phyloP scores from a whole-genome alignment of 1,140 invertebrate species.

The Ganaspis sp. region DNA sequence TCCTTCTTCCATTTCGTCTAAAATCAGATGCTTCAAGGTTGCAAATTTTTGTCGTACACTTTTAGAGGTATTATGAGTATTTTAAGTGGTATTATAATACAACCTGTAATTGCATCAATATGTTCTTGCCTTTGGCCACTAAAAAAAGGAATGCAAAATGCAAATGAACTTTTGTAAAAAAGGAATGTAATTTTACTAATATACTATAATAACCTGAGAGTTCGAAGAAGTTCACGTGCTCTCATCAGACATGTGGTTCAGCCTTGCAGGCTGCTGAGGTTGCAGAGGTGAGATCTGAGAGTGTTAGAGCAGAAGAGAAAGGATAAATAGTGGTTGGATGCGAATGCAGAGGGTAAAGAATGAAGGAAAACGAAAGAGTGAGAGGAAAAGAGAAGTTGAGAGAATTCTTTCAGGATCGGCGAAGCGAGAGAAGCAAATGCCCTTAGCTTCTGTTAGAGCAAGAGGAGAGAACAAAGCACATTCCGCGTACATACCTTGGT shows the following conservation, averaged over 20 bases:
- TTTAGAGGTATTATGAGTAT: no score
- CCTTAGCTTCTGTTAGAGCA: conserved; percentile 42
- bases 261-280: conserved; percentile 56
- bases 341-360: neutral
- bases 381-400: conserved; percentile 33
- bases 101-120: no score
- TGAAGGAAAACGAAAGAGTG: conserved; percentile 24
- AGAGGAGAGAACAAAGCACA: conserved; percentile 69
- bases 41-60: no score
- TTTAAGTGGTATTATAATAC: no score
- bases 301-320: conserved; percentile 32
- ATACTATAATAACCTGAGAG: no score
- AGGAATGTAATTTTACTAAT: no score
- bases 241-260: conserved; percentile 40
- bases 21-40: no score
- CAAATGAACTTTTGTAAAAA: no score
- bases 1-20: no score
- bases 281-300: conserved; percentile 62
- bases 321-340: conserved; percentile 24
- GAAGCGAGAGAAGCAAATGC: conserved; percentile 44
- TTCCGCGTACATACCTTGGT: conserved; percentile 65
- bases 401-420: conserved; percentile 39
- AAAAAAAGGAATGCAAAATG: no score
- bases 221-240: conserved; percentile 45
- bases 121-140: no score